Evolutionary conservation across 2,113 vertebrate genomes (phyloP).

Genomic region (Eonycteris spelaea): DNA sequence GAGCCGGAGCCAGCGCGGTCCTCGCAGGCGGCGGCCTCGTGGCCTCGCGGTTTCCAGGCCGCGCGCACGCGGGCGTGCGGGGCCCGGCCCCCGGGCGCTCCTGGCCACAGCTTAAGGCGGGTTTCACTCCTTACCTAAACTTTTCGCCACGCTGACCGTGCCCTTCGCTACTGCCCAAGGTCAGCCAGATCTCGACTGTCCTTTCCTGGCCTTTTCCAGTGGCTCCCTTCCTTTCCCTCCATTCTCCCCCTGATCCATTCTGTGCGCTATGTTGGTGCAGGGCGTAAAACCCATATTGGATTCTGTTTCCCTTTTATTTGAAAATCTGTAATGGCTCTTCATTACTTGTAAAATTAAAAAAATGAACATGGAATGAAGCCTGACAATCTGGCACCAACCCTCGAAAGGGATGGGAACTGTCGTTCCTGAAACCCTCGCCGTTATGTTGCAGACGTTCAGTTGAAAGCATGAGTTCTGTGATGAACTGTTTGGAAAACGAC

Average conservation of each 20-base stretch:
- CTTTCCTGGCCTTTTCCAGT: neutral
- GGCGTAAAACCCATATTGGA: neutral
- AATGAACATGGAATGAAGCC: neutral
- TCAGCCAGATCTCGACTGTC: neutral
- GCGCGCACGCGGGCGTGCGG: too few species aligned
- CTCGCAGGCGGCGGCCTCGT: neutral
- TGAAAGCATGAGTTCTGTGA: neutral
- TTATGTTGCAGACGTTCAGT: neutral
- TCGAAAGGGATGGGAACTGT: neutral
- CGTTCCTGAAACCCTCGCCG: neutral
- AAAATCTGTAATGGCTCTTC: neutral
- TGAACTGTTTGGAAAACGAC: neutral
- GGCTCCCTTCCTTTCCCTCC: neutral
- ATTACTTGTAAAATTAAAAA: neutral
- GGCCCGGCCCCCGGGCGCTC: neutral
- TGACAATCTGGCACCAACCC: neutral
- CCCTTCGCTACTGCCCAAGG: neutral
- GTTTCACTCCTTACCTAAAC: fast-evolving
- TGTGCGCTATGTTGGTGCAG: neutral
- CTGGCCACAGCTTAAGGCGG: fast-evolving
- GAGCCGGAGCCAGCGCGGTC: neutral
- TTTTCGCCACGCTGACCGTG: neutral
- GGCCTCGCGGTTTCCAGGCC: neutral
- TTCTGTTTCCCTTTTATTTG: neutral
- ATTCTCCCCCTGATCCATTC: neutral